Base-by-base conservation (phyloP, 2,113 vertebrate genomes). In the Microtus richardsoni region DNA sequence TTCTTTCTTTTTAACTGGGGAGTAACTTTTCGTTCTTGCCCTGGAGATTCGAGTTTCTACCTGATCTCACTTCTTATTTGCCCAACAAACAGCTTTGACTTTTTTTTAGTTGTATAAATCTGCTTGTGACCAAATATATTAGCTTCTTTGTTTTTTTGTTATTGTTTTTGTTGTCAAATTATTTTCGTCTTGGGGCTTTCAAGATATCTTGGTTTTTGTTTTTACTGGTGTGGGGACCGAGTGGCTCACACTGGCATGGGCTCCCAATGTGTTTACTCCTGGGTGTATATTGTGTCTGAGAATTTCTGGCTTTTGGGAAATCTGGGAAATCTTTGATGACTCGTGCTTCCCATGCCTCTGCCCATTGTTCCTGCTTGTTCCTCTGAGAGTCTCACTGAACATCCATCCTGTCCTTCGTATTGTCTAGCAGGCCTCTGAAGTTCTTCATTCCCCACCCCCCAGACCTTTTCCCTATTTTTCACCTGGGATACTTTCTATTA, bases 61-160 rank as follows among this genome's bases (percentile, higher is more conserved):
- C 28, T 85, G 47, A 33, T 73, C n/a, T 33, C 30, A 74, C 91
- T 93, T 77, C n/a, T 93, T 13, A 86, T 60, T 82, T 83, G 52
- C 44, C 30, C 9, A 2, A 2, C 49, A 92, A 87, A 33, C 49
- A 83, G 9, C 14, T 41, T 64, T 77, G 41, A 1, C 28, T 7
- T 44, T 52, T 80, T 44, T 52, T 88, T 44, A 21, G 17, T 79
- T 58, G 49, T 89, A 24, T 16, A 89, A 39, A 16, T 82, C 8
- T 91, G 78, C 60, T 91, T 86, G 47, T 97, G 74, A 94, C 68
- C 36, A 78, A 77, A 66, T 92, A 71, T 94, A 39, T 66, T 60
- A 24, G 7, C 22, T 87, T 89, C 83, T 44, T 95, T 79, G 85
- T 19, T 58, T 79, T 91, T 19, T 58, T 58, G 54, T 58, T 58